Conservation (phyloP, 2,888 invertebrate genomes). For the Itoplectis maculator region DNA sequence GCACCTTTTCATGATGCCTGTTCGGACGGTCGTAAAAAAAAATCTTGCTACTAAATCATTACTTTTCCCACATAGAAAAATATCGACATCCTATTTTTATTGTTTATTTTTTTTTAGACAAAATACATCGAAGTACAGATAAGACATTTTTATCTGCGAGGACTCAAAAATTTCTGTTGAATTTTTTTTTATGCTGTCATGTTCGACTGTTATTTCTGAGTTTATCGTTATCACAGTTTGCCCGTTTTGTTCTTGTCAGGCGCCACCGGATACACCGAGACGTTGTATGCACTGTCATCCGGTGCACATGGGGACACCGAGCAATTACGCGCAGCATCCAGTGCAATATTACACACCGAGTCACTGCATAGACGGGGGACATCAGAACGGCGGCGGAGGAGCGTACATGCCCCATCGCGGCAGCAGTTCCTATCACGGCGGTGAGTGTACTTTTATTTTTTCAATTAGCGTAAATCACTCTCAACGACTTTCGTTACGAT, state of each 20-base stretch:
- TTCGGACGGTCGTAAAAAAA: not conserved
- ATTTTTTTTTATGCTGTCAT: not conserved
- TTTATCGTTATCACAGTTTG: not conserved
- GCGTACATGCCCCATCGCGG: slow-evolving; percentile 79
- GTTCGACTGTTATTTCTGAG: not conserved
- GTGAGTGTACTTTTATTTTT: slow-evolving; percentile 73
- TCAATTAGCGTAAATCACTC: slow-evolving; percentile 66
- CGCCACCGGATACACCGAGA: slow-evolving; percentile 71
- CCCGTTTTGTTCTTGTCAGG: slow-evolving; percentile 19
- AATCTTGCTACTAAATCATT: not conserved
- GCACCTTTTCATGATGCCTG: slow-evolving; percentile 1
- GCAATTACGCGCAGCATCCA: slow-evolving; percentile 77
- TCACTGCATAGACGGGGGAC: slow-evolving; percentile 76
- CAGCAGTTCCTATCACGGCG: slow-evolving; percentile 81
- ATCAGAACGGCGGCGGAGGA: slow-evolving; percentile 74
- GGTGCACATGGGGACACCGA: slow-evolving; percentile 78
- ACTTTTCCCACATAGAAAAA: not conserved
- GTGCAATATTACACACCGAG: slow-evolving; percentile 81
- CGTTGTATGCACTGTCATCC: slow-evolving; percentile 82
- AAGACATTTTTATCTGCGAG: not conserved
- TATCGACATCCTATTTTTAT: too few species aligned
- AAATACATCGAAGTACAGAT: too few species aligned
- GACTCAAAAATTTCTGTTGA: not conserved
- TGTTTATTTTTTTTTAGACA: not conserved
- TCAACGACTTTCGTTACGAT: not conserved